Evolutionary conservation across 2,888 invertebrate species (phyloP).

Genomic region (Cecidostiba fungosa): DNA sequence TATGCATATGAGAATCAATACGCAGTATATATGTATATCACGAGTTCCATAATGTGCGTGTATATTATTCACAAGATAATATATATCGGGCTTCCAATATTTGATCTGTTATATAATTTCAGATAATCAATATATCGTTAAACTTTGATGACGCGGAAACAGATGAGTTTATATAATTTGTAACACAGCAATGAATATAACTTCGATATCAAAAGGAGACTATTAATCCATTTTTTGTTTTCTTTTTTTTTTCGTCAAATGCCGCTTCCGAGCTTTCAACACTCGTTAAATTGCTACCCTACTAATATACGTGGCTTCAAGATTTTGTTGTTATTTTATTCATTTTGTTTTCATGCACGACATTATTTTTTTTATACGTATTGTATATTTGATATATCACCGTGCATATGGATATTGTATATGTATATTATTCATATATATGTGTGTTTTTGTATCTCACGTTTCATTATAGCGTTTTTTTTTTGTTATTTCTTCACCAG

Average conservation of each 20-base stretch:
- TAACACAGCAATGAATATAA: slow-evolving; percentile 24
- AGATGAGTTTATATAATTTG: slow-evolving; percentile 4
- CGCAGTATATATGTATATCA: slow-evolving; percentile 31
- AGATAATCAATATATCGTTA: not conserved
- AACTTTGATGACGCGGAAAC: slow-evolving; percentile 39
- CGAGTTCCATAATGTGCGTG: slow-evolving; percentile 44
- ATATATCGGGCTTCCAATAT: slow-evolving; percentile 26
- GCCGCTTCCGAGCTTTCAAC: slow-evolving; percentile 59
- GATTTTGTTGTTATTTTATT: slow-evolving; percentile 23
- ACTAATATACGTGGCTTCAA: slow-evolving; percentile 62
- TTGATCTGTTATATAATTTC: not conserved
- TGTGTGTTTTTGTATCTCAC: slow-evolving; percentile 52
- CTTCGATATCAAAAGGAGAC: slow-evolving; percentile 51
- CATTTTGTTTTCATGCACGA: slow-evolving; percentile 58
- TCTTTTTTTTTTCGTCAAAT: slow-evolving; percentile 10
- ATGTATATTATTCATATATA: slow-evolving; percentile 61
- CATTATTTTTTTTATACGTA: slow-evolving; percentile 63
- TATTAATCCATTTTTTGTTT: slow-evolving; percentile 38
- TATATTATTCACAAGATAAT: slow-evolving; percentile 46
- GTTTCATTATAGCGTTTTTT: slow-evolving; percentile 22
- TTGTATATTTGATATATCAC: slow-evolving; percentile 58
- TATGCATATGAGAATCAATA: slow-evolving; percentile 12
- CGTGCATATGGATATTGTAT: slow-evolving; percentile 63
- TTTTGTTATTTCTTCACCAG: slow-evolving; percentile 56
- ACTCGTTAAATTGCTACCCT: slow-evolving; percentile 65